Evolutionary conservation across 2,113 vertebrate species (phyloP), one percentile per base, ranked within the genome.

Genomic region (Poeciliopsis turrubarensis): DNA sequence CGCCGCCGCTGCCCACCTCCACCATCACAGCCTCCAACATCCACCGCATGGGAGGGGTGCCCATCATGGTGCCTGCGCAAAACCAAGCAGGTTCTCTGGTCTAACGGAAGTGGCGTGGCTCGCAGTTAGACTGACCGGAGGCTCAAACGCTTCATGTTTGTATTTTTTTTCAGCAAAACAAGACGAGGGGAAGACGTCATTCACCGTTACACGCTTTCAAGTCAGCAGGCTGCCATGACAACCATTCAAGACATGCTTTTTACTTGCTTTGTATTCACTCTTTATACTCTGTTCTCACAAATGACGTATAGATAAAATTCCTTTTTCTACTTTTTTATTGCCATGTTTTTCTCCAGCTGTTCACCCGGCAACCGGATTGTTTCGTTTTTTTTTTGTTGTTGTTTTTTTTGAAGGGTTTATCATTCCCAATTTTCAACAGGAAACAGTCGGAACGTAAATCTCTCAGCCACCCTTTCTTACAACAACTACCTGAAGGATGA

Each of bases 61-160:
- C 95, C 1, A 95, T 98, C 26, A 96, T 97, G 96, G 95, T 97
- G 75, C 96, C 96, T 1, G 94, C 96, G 25, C 96, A 97, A 82
- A 96, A 93, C 86, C 96, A 97, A 79, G 95, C 95, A 0, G 96
- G 96, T 1, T 98, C 96, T 65, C 93, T 98, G 47, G 97, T 98
- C 84, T 98, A 94, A 93, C 25, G 1, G 25, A 34, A 41, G 39
- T 61, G 68, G 22, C 10, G n/a, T 22, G 8, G 2, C 7, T 6
- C 4, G 44, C 44, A 10, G 51, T 54, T n/a, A 10, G 51, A 57
- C 51, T 57, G 8, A 65, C 44, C 7, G 27, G n/a, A 76, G 72
- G 63, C 41, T 29, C 75, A 60, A 47, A 57, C 51, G 7, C 8
- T 57, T n/a, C 22, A n/a, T n/a, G 25, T n/a, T 57, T 57, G n/a